Conservation (phyloP, 1,140 invertebrate genomes). For the Brachionus rubens region DNA sequence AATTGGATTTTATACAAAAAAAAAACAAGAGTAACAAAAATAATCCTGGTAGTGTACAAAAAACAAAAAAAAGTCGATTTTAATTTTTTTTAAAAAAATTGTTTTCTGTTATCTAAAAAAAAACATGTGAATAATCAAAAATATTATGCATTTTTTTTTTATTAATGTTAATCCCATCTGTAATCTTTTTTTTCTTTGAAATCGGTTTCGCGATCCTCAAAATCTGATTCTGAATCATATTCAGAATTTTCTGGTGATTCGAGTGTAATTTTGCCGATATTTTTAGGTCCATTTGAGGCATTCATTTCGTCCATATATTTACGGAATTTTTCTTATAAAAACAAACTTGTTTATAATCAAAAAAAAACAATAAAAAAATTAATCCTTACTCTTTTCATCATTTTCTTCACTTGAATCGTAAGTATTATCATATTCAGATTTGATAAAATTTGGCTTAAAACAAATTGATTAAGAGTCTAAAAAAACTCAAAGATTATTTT, state of each 20-base stretch:
- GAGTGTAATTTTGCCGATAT: not conserved
- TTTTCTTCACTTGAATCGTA: not conserved
- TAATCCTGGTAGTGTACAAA: too few species aligned
- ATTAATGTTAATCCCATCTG: slow-evolving; percentile 42
- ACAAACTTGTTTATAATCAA: too few species aligned
- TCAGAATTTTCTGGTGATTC: not conserved
- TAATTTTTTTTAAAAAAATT: too few species aligned
- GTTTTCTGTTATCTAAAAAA: too few species aligned
- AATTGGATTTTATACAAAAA: too few species aligned
- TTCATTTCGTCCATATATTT: too few species aligned
- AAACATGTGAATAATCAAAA: not conserved
- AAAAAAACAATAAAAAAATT: not conserved
- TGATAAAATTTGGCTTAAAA: slow-evolving; percentile 35
- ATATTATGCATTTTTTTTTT: too few species aligned
- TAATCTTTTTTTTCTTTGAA: slow-evolving; percentile 40
- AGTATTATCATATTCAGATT: slow-evolving; percentile 32
- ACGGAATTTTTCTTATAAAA: too few species aligned
- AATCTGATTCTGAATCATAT: slow-evolving; percentile 24
- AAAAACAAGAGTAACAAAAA: too few species aligned
- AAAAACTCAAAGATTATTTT: not conserved
- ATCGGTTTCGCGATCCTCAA: slow-evolving; percentile 18
- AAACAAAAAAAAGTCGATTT: too few species aligned
- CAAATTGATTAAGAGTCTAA: not conserved
- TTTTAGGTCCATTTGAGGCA: too few species aligned
- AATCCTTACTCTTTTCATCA: not conserved